Conservation (phyloP, 2,113 vertebrate genomes). For the Callithrix jacchus region DNA sequence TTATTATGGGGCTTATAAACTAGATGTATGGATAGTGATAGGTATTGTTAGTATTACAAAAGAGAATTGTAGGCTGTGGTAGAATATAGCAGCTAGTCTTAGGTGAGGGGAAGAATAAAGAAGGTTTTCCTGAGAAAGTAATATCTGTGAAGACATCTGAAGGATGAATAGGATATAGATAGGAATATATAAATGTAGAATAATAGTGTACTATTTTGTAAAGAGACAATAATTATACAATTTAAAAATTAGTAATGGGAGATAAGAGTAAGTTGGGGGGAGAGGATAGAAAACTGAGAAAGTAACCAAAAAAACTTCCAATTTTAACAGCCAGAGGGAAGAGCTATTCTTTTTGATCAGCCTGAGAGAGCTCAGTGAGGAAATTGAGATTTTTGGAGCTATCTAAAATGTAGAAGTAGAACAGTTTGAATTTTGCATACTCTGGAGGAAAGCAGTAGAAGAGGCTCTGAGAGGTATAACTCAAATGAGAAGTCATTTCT, state of each 20-base stretch:
- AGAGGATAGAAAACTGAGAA: background rate
- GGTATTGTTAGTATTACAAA: background rate
- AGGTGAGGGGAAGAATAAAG: background rate
- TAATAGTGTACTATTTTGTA: conserved; percentile 19
- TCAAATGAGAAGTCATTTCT: conserved; percentile 25
- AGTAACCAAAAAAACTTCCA: background rate
- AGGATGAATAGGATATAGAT: background rate
- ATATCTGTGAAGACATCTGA: conserved; percentile 2
- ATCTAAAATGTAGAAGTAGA: background rate
- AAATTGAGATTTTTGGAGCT: conserved; percentile 5
- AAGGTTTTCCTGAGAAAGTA: background rate
- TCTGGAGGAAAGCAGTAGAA: background rate
- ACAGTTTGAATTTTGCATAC: conserved; percentile 7
- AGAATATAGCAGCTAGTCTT: background rate
- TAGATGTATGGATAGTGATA: background rate
- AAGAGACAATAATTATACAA: background rate
- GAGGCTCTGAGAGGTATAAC: background rate
- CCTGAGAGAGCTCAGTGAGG: conserved; percentile 7
- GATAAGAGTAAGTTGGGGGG: background rate
- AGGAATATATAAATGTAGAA: background rate
- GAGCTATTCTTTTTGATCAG: background rate
- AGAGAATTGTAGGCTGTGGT: background rate
- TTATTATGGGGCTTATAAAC: background rate
- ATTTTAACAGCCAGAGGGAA: background rate
- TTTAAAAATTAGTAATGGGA: background rate